These are phyloP conservation scores for Encarsia formosa DNA, from an alignment of 2,888 invertebrate species.

Conservation along the genomic window DNA sequence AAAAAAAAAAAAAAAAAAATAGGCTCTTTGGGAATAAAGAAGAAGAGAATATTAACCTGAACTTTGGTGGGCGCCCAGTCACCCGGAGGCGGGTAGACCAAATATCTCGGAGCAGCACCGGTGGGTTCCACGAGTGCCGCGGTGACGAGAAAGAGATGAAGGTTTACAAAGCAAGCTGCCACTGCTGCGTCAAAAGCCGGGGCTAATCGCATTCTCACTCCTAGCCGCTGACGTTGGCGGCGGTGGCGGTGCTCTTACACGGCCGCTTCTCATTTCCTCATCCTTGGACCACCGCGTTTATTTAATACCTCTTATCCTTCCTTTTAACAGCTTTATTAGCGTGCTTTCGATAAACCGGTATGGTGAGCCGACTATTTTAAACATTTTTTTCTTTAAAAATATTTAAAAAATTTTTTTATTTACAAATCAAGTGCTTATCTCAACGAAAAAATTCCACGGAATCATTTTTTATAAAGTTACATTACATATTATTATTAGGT, in stretches of 20 bases:
- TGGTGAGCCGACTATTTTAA: too few relatives aligned
- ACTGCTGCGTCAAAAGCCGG: background rate
- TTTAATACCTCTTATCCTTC: conserved; percentile 14
- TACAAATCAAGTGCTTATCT: too few relatives aligned
- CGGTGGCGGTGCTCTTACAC: background rate
- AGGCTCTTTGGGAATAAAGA: background rate
- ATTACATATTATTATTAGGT: too few relatives aligned
- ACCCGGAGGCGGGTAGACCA: conserved; percentile 41
- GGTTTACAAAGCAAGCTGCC: background rate
- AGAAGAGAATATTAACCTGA: conserved; percentile 37
- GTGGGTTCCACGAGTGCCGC: too few relatives aligned
- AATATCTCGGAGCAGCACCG: conserved; percentile 32
- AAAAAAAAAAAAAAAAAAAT: background rate
- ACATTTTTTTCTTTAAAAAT: too few relatives aligned
- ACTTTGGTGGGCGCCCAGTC: conserved; percentile 36
- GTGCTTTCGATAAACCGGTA: too few relatives aligned
- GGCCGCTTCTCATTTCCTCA: background rate
- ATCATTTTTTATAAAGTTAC: too few relatives aligned
- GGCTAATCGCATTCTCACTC: conserved; percentile 6
- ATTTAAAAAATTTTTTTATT: too few relatives aligned
- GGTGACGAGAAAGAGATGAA: conserved; percentile 4
- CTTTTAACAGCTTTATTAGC: conserved; percentile 12
- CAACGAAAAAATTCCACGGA: too few relatives aligned
- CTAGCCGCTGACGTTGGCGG: background rate
- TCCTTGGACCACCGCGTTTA: background rate